phyloP scores from a whole-genome alignment of 2,888 invertebrate genomes.

The Caenorhabditis wallacei region DNA sequence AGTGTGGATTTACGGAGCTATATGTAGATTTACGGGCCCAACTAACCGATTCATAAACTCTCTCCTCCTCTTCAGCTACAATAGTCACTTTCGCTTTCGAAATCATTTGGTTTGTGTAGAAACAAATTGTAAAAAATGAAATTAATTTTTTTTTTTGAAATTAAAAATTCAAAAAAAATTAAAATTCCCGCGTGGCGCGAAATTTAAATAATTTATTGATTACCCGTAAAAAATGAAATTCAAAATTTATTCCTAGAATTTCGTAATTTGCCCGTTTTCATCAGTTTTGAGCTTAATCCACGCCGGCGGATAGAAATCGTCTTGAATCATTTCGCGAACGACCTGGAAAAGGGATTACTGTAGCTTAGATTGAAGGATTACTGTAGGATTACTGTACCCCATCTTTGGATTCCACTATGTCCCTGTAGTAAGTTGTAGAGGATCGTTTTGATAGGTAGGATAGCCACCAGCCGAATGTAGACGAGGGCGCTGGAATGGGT shows the following conservation, averaged over 20 bases:
- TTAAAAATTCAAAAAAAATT: not conserved
- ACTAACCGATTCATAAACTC: slow-evolving; percentile 4
- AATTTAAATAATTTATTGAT: not conserved
- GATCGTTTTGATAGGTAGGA: slow-evolving; percentile 60
- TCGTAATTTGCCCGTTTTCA: slow-evolving; percentile 1
- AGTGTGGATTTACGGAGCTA: too few species aligned
- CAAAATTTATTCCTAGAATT: not conserved
- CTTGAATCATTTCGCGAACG: slow-evolving; percentile 46
- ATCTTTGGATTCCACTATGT: slow-evolving; percentile 64
- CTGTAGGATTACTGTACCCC: slow-evolving; percentile 38
- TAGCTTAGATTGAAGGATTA: slow-evolving; percentile 13
- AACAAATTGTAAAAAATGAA: too few species aligned
- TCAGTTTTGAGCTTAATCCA: slow-evolving; percentile 59
- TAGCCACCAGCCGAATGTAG: slow-evolving; percentile 71
- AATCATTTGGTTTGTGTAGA: slow-evolving; percentile 23
- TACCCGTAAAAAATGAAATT: not conserved
- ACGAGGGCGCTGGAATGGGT: slow-evolving; percentile 62
- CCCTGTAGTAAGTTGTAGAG: slow-evolving; percentile 60
- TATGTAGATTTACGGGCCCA: too few species aligned
- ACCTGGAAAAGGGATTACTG: slow-evolving; percentile 44
- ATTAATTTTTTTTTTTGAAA: not conserved
- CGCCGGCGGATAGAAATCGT: slow-evolving; percentile 62
- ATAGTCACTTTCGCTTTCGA: slow-evolving; percentile 12
- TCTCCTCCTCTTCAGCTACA: not conserved
- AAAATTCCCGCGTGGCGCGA: not conserved